Base-by-base conservation (phyloP, 2,888 invertebrate genomes). In the Lathronympha strigana region DNA sequence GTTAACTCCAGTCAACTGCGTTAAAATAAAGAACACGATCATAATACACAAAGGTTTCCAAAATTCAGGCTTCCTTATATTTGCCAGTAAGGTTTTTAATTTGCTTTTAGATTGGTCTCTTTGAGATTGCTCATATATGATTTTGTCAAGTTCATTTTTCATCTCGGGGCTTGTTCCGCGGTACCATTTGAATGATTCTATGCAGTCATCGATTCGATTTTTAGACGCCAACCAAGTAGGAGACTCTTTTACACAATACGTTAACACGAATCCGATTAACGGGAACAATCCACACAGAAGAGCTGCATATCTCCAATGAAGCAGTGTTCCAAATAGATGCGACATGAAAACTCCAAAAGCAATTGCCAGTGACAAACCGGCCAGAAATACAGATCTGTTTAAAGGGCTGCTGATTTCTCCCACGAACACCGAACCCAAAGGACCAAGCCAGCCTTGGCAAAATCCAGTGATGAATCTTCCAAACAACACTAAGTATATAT, bases 1-100 rank as follows among this genome's bases (percentile, higher is more conserved):
- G 73, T 95, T 95, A 4, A 95, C 93, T 23, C 96, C 96, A 9
- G 94, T 93, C 67, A 95, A 92, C 77, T 96, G 95, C 8, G 94
- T 94, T 47, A 94, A 93, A 1, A 94, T 86, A 73, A 96, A 95
- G 69, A 95, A 94, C 0, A 92, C 85, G 66, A 93, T 92, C 84
- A 95, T 93, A 63, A 95, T 93, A 9, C 89, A 77, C 47, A 95
- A 79, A 0, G 95, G 95, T 70, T 93, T 94, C 76, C 93, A 86
- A 79, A 95, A 95, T 73, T 93, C 93, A 0, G 93, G 93, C 67
- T 91, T 90, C 51, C 81, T 86, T 8, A 93, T 86, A 68, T 92
- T 92, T 13, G 74, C 75, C 5, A 76, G 73, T 19, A 93, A 75
- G 17, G 84, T 84, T 71, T 83, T 74, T 6, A 86, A 64, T 74